Evolutionary conservation across 1,140 invertebrate genomes (phyloP).

Genomic region (Spodoptera litura): DNA sequence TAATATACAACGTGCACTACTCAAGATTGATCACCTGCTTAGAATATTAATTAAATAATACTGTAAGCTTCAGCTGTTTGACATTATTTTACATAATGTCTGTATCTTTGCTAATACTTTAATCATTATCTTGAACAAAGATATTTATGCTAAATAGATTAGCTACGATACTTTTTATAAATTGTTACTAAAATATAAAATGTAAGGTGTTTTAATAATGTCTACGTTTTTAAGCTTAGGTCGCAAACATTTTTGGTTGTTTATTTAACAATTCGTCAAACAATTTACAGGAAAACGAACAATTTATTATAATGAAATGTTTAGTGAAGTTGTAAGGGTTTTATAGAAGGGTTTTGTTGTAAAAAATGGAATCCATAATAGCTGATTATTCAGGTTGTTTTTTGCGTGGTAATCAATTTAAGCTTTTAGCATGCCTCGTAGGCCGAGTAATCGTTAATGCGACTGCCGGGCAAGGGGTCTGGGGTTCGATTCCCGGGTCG

Average conservation of each 20-base stretch:
- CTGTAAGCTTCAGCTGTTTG: background rate
- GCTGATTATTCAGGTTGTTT: background rate
- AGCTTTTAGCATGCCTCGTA: too few relatives aligned
- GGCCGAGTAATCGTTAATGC: too few relatives aligned
- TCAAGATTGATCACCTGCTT: slow-evolving; percentile 22
- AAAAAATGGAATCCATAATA: background rate
- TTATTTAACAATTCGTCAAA: background rate
- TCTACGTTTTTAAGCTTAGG: too few relatives aligned
- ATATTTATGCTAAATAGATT: background rate
- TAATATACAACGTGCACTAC: slow-evolving; percentile 47
- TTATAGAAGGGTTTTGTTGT: background rate
- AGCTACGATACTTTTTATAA: too few relatives aligned
- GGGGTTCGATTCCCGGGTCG: too few relatives aligned
- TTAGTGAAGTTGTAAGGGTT: background rate
- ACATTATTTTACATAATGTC: too few relatives aligned
- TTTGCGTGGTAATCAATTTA: too few relatives aligned
- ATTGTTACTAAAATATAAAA: too few relatives aligned
- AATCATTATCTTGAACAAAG: slow-evolving; percentile 9
- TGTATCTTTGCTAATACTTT: slow-evolving; percentile 4
- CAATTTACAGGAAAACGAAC: background rate
- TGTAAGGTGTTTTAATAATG: background rate
- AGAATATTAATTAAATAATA: slow-evolving; percentile 14
- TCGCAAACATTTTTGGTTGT: too few relatives aligned
- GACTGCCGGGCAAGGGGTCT: too few relatives aligned
- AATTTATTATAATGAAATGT: background rate